Evolutionary conservation across 1,140 invertebrate genomes (phyloP).

Genomic region (Lepidurus couesii): DNA sequence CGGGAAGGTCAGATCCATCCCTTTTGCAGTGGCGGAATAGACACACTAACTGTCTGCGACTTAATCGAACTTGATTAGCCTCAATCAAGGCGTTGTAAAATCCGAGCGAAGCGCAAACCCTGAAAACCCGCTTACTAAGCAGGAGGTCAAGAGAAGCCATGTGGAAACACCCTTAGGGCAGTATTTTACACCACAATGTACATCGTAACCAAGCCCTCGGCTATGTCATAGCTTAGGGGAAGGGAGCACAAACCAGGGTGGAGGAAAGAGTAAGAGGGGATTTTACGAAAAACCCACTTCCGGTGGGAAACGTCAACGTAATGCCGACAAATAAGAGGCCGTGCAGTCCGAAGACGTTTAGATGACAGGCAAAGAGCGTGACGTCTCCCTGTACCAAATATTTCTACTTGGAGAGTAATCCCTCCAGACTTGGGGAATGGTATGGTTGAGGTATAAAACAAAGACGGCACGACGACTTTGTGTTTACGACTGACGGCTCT

Average conservation of each 20-base stretch:
- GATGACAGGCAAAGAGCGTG: background rate
- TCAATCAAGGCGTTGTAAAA: slow-evolving; percentile 7
- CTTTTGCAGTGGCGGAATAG: background rate
- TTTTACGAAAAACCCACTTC: slow-evolving; percentile 19
- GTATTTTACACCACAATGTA: slow-evolving; percentile 19
- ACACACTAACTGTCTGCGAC: background rate
- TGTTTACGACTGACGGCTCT: background rate
- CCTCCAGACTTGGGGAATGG: background rate
- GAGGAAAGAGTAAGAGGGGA: slow-evolving; percentile 8
- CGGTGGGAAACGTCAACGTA: slow-evolving; percentile 20
- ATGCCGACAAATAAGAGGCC: slow-evolving; percentile 8
- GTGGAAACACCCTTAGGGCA: background rate
- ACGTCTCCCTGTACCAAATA: background rate
- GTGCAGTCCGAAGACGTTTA: background rate
- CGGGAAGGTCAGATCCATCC: no score
- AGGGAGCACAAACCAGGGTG: slow-evolving; percentile 8
- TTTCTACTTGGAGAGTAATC: background rate
- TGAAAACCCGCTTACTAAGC: background rate
- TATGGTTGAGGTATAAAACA: background rate
- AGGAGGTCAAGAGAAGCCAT: slow-evolving; percentile 12
- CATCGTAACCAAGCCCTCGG: background rate
- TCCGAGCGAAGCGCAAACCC: background rate
- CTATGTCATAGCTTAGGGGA: background rate
- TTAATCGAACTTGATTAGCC: background rate
- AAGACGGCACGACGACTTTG: background rate